Conservation (phyloP, 2,888 invertebrate genomes). For the Leptinotarsa rubiginosa region DNA sequence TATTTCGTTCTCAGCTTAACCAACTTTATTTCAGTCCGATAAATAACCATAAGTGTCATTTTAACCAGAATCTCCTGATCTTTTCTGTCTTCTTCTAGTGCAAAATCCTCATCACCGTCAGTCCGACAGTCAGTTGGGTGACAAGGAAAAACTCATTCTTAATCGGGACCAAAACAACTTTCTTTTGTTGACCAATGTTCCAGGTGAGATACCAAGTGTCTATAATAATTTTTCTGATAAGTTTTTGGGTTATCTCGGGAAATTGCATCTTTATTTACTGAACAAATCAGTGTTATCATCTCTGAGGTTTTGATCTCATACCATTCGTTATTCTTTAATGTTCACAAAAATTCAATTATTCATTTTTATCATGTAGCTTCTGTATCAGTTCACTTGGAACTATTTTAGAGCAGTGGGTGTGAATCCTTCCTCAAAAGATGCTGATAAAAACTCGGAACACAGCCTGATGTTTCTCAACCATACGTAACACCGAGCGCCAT, state of each 20-base stretch:
- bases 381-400: no score
- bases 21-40: background rate
- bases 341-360: no score
- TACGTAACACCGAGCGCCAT: conserved; percentile 1
- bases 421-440: no score
- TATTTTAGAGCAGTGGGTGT: no score
- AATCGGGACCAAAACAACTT: conserved; percentile 17
- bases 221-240: conserved; percentile 2
- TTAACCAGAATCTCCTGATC: conserved; percentile 10
- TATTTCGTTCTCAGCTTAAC: background rate
- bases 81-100: conserved; percentile 15
- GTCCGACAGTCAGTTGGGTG: conserved; percentile 12
- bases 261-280: background rate
- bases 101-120: conserved; percentile 12
- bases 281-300: no score
- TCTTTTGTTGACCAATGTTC: conserved; percentile 17
- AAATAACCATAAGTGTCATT: background rate
- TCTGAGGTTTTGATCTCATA: no score
- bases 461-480: background rate
- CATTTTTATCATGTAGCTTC: no score
- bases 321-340: no score
- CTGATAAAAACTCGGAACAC: no score
- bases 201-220: conserved; percentile 14
- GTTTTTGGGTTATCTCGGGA: background rate
- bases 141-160: conserved; percentile 14